phyloP scores from a whole-genome alignment of 2,888 invertebrate genomes.

The Philopedon plagiatum region DNA sequence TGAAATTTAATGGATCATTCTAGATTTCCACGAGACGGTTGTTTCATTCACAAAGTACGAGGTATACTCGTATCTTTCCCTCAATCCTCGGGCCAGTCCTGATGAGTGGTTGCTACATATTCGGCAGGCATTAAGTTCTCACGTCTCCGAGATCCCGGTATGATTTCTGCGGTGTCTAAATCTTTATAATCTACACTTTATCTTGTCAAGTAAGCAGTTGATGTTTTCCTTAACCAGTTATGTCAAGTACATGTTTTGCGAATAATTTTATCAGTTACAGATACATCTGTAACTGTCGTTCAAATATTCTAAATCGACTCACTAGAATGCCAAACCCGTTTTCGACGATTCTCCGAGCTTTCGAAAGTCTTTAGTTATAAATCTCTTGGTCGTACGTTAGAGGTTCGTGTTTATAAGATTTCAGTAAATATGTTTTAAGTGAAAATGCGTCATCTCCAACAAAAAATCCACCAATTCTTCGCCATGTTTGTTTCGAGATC shows the following conservation, averaged over 20 bases:
- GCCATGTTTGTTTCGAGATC: neutral
- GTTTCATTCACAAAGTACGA: neutral
- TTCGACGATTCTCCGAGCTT: no score
- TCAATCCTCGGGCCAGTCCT: neutral
- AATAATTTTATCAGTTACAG: neutral
- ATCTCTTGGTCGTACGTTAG: constrained; percentile 18
- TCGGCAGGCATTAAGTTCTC: neutral
- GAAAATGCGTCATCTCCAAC: constrained; percentile 13
- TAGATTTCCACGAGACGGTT: no score
- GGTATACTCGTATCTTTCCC: neutral
- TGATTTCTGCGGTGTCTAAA: no score
- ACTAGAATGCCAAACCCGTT: constrained; percentile 6
- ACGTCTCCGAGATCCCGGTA: neutral
- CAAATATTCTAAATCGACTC: constrained; percentile 12
- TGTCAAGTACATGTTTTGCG: no score
- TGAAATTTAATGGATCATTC: neutral
- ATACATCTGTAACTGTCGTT: neutral
- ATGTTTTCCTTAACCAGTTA: no score
- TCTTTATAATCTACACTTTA: no score
- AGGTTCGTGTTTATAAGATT: constrained; percentile 11
- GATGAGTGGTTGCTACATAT: neutral
- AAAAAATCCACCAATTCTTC: constrained; percentile 8
- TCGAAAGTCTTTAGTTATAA: constrained; percentile 11
- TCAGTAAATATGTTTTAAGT: constrained; percentile 17
- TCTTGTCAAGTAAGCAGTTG: no score